Evolutionary conservation across 2,888 invertebrate species (phyloP), one percentile per base, ranked within the genome.

Genomic region (Protophormia terraenovae): DNA sequence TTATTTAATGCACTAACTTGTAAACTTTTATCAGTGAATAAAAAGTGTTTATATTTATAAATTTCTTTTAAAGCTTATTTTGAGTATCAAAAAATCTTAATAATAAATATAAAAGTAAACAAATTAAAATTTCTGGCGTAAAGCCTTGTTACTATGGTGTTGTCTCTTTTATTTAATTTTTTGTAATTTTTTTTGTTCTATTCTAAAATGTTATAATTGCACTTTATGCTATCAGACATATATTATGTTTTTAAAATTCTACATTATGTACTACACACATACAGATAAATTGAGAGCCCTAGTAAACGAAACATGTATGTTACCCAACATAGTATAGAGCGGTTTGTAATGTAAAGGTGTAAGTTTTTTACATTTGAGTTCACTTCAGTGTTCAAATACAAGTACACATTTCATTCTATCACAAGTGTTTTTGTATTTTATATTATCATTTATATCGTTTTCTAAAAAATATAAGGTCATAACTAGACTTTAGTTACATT

Each of bases 171-270:
- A n/a, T 45, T 8, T n/a, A n/a, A 27, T 67, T 10, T 27, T 80
- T 55, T 22, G 29, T 73, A 32, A 55, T 47, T 22, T 47, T 32
- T 32, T 58, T 66, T 27, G 38, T 55, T 66, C 66, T 62, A 19
- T 55, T 66, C 47, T 35, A 66, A 69, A 84, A 80, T 80, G 75
- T 72, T 84, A 60, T 84, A 85, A 85, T 85, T 79, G 82, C 85
- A 82, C 78, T 78, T 82, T 85, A 78, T 82, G 85, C 64, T 84
- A 81, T 81, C 81, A 81, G 81, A 47, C 55, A 66, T 47, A 32
- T 38, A 76, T 71, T 64, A 55, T 38, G 3, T 55, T 47, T 77
- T 45, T 60, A 35, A 58, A 45, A 58, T 24, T 55, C 58, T 53
- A 19, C 24, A 12, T 27, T 50, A n/a, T n/a, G 16, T 7, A 27